These are phyloP conservation scores for Meloidogyne chitwoodi DNA, from an alignment of 1,140 invertebrate genomes.

Conservation along the genomic window DNA sequence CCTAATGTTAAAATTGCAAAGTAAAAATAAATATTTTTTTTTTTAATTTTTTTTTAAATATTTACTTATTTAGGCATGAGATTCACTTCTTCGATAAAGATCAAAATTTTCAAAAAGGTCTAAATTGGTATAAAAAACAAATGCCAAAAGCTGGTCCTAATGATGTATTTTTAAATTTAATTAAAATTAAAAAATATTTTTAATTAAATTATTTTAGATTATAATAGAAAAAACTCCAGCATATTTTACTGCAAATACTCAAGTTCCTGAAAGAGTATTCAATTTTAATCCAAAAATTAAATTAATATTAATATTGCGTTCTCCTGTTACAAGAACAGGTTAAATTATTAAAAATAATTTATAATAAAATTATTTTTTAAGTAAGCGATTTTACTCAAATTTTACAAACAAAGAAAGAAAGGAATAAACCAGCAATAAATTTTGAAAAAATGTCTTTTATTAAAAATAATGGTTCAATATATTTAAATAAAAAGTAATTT, in stretches of 20 bases:
- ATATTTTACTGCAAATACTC: slow-evolving; percentile 45
- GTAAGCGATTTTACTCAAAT: slow-evolving; percentile 58
- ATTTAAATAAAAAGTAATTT: neutral
- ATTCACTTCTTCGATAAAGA: slow-evolving; percentile 62
- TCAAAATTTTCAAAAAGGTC: slow-evolving; percentile 43
- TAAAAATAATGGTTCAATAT: neutral
- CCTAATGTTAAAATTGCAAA: slow-evolving; percentile 58
- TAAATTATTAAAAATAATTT: too few species aligned
- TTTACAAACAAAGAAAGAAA: slow-evolving; percentile 33
- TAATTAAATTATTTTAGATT: slow-evolving; percentile 36
- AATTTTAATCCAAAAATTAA: slow-evolving; percentile 50
- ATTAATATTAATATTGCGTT: slow-evolving; percentile 51
- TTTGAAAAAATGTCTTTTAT: slow-evolving; percentile 48
- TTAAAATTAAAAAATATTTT: neutral
- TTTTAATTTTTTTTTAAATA: neutral
- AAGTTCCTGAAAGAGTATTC: slow-evolving; percentile 44
- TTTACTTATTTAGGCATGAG: slow-evolving; percentile 28
- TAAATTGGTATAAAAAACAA: slow-evolving; percentile 55
- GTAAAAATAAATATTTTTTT: neutral
- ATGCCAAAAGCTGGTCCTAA: slow-evolving; percentile 42
- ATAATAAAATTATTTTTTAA: neutral
- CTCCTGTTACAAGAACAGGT: slow-evolving; percentile 46
- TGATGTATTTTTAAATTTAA: slow-evolving; percentile 35
- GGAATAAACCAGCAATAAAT: slow-evolving; percentile 43
- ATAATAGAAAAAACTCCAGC: slow-evolving; percentile 57